Evolutionary conservation across 2,888 invertebrate species (phyloP), one percentile per base, ranked within the genome.

Genomic region (Odontocerum albicorne): DNA sequence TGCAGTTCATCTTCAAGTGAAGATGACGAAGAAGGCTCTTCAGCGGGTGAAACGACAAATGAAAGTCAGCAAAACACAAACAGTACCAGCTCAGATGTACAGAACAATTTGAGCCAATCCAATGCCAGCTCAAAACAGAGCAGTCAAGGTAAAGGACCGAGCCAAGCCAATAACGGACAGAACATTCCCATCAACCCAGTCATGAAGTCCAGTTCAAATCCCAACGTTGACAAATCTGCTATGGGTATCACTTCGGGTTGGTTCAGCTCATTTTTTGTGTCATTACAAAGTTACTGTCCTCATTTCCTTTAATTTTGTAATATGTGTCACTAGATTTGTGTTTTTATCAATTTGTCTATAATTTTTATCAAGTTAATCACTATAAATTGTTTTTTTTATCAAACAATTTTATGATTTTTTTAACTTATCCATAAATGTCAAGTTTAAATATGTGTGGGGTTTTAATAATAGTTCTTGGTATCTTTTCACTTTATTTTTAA

Each of bases 1-100:
- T 49, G 64, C 83, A 88, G 74, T 74, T 90, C 72, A 68, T 87
- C 88, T 51, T 87, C 87, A 51, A 87, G 87, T 64, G 87, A 87
- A 39, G 85, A 85, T 54, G 83, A 81, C 47, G 84, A 83, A 62
- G 79, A 79, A 49, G 82, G 79, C 1, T 76, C 77, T 0, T 75
- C 75, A 1, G 71, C 72, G 17, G 77, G 76, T 57, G 77, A 78
- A 62, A 75, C 74, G 63, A 72, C 72, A 45, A 76, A 74, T 59
- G 75, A 74, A 0, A 70, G 49, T 27, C 50, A 35, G 31, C 49
- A 54, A 19, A 44, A 45, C 27, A 35, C 47, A 15, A 56, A 45
- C 46, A 53, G 13, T 16, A 36, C 6, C 32, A 4, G 15, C 21
- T n/a, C 6, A 13, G 45, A 44, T 32, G 43, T 33, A 8, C 38